A percentile compares a stretch with the other conserved stretches of the same genome.
Conservation (phyloP, 2,797 vertebrate species). For the Oreortyx pictus region DNA sequence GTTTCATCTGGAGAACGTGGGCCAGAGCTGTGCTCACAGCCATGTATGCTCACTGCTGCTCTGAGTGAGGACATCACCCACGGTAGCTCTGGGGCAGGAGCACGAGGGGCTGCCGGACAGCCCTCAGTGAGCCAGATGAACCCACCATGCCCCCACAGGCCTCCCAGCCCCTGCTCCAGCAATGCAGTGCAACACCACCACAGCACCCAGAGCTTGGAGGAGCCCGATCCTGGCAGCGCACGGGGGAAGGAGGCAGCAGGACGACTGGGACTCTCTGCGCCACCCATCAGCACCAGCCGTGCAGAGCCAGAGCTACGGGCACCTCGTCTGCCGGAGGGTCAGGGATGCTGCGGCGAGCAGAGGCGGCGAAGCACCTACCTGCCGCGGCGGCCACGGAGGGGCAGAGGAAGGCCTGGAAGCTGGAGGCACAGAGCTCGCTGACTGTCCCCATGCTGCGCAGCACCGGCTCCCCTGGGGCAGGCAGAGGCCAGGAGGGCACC, state of each 20-base stretch:
- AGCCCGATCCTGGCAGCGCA: fast-evolving
- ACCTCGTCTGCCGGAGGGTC: fast-evolving
- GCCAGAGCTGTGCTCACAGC: neutral
- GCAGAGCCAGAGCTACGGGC: neutral
- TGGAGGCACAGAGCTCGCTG: slow-evolving; percentile 89
- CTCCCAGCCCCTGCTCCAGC: fast-evolving
- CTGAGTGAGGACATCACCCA: fast-evolving
- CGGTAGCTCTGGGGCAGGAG: neutral
- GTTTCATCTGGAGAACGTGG: neutral
- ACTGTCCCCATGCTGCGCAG: slow-evolving; percentile 84
- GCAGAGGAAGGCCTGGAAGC: slow-evolving; percentile 87
- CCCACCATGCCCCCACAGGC: fast-evolving
- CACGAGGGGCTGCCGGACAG: neutral
- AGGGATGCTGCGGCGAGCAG: fast-evolving
- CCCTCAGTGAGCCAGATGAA: fast-evolving
- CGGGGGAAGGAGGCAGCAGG: neutral
- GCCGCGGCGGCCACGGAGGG: slow-evolving; percentile 78
- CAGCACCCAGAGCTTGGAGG: fast-evolving
- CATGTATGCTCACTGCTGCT: neutral
- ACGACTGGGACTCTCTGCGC: fast-evolving
- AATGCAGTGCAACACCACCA: fast-evolving
- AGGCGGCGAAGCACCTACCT: slow-evolving; percentile 78
- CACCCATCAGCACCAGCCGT: neutral
- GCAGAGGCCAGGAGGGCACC: neutral
- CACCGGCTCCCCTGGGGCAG: neutral